Evolutionary conservation across 2,888 invertebrate genomes (phyloP).

Genomic region (Rhabditoides inermis): DNA sequence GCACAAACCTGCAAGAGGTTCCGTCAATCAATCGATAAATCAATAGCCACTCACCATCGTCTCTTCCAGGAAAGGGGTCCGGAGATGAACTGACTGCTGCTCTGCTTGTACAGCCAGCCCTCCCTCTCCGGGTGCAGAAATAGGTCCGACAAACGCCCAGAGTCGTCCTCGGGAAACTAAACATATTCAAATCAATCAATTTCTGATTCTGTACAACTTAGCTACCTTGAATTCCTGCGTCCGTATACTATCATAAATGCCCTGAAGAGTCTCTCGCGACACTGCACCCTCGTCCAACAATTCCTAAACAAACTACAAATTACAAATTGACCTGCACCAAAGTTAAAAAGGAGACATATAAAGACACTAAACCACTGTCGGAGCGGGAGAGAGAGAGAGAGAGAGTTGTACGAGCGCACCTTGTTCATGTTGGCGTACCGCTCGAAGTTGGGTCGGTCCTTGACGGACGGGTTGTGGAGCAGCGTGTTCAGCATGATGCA

Average conservation of each 20-base stretch:
- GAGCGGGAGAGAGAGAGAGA: not conserved
- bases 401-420: no score
- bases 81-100: slow-evolving; percentile 26
- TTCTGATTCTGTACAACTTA: no score
- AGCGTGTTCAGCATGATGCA: slow-evolving; percentile 38
- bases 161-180: slow-evolving; percentile 13
- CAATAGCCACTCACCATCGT: slow-evolving; percentile 19
- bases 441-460: slow-evolving; percentile 26
- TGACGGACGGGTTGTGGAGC: slow-evolving; percentile 33
- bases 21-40: not conserved
- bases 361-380: not conserved
- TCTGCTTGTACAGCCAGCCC: slow-evolving; percentile 39
- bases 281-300: slow-evolving; percentile 10
- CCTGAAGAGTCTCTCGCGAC: not conserved
- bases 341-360: not conserved
- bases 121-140: slow-evolving; percentile 9
- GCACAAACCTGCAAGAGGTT: slow-evolving; percentile 22
- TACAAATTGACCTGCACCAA: not conserved
- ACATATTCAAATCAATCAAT: no score
- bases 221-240: slow-evolving; percentile 14
- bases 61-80: slow-evolving; percentile 36
- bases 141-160: not conserved
- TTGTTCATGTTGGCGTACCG: slow-evolving; percentile 24
- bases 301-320: slow-evolving; percentile 7
- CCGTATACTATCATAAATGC: slow-evolving; percentile 6